These are phyloP conservation scores for Cryptosula pallasiana DNA, from an alignment of 2,888 invertebrate species.

Conservation along the genomic window DNA sequence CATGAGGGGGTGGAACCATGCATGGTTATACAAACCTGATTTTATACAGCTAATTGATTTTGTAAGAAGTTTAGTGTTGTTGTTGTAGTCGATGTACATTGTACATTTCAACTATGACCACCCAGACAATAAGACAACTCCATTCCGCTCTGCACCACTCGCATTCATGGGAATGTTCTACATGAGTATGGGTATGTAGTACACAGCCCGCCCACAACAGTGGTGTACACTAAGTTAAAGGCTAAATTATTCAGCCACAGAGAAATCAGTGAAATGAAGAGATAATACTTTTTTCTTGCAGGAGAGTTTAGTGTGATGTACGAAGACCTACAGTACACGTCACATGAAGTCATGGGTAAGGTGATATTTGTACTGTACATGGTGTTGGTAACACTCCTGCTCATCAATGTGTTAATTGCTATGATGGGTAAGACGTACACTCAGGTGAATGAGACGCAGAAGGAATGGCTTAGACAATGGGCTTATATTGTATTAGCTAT, in stretches of 20 bases:
- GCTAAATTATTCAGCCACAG: no score
- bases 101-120: conserved; percentile 42
- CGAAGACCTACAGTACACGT: conserved; percentile 78
- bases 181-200: conserved; percentile 83
- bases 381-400: conserved; percentile 87
- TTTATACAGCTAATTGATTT: no score
- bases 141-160: conserved; percentile 70
- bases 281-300: neutral
- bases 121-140: conserved; percentile 34
- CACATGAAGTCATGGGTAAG: conserved; percentile 73
- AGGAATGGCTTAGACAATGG: conserved; percentile 98
- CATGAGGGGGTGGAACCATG: no score
- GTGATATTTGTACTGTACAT: conserved; percentile 89
- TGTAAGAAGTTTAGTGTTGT: no score
- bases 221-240: no score
- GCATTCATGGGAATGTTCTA: conserved; percentile 96
- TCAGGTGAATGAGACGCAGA: conserved; percentile 84
- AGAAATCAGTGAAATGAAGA: neutral
- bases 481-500: conserved; percentile 94
- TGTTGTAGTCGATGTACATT: conserved; percentile 52
- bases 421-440: conserved; percentile 99
- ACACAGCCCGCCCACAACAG: no score
- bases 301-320: conserved; percentile 80
- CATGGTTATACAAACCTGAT: no score
- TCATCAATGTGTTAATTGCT: conserved; percentile 97